Evolutionary conservation across 1,140 invertebrate genomes (phyloP), one percentile per base, ranked within the genome.

Genomic region (Glomeris maerens): DNA sequence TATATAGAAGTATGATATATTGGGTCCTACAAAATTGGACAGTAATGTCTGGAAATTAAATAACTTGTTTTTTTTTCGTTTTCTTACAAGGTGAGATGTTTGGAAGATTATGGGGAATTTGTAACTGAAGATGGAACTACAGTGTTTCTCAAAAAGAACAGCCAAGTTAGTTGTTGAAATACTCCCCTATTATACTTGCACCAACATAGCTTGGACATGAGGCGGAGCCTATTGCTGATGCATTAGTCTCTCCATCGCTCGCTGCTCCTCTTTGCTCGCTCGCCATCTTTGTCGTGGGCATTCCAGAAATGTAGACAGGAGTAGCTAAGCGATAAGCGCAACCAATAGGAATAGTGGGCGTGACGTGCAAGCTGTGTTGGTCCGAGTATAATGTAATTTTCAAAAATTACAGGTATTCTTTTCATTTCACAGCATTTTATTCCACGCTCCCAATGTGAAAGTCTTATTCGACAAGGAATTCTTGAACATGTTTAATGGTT

Each of bases 81-180:
- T 36, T 36, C 17, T 64, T 68, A 50, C 47, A 7, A 83, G 78
- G 90, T 95, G 1, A 70, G 85, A 27, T 94, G 90, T 65, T 61
- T 94, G 23, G 68, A 75, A 39, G 89, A 97, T 68, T 92, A 91
- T 72, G 93, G 93, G 1, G 88, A 87, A 67, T 80, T 92, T 62
- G 92, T 97, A 67, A 73, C 93, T 14, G 89, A 90, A 61, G 84
- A 93, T 73, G 94, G 93, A 29, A 82, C 86, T 62, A 75, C 83
- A 0, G 77, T 97, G 22, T 74, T 83, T 47, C 68, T 98, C 1
- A 90, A 87, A 65, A 92, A 92, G 66, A 87, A 96, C 63, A 92
- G 83, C 58, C 81, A 70, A 61, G 71, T 72, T 57, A 27, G n/a
- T 25, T n/a, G 27, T 28, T 27, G 3, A 27, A n/a, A 23, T 27